These are phyloP conservation scores for Drosophila phalerata DNA, from an alignment of 2,888 invertebrate genomes.

Conservation along the genomic window DNA sequence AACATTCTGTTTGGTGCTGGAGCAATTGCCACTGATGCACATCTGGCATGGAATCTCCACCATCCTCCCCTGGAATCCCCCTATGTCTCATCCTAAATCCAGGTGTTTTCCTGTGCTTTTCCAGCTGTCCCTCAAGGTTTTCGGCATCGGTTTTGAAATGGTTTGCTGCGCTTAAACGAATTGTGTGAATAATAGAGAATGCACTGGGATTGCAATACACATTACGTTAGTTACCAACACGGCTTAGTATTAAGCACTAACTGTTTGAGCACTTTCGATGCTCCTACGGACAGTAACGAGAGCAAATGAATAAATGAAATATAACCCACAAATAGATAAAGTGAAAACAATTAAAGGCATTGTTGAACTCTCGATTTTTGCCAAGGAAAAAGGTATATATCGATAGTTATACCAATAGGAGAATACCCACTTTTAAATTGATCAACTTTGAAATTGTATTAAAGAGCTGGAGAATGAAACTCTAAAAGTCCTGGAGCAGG, in stretches of 20 bases:
- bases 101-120: conserved; percentile 6
- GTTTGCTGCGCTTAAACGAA: conserved; percentile 70
- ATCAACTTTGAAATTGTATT: neutral
- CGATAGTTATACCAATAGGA: neutral
- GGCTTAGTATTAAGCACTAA: conserved; percentile 45
- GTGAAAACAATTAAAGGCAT: neutral
- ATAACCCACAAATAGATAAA: neutral
- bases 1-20: conserved; percentile 64
- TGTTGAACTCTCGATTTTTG: neutral
- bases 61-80: neutral
- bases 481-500: neutral
- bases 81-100: neutral
- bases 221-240: conserved; percentile 63
- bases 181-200: conserved; percentile 74
- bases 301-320: neutral
- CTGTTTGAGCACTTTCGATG: neutral
- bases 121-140: conserved; percentile 62
- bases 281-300: neutral
- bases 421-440: neutral
- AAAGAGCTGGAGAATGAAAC: neutral
- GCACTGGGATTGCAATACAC: conserved; percentile 53
- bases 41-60: neutral
- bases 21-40: conserved; percentile 49
- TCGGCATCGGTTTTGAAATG: conserved; percentile 54
- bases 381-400: neutral